Percentiles rank a stretch among this genome's conserved stretches.
Conservation (phyloP, 2,888 invertebrate species). For the Leptinotarsa rubiginosa region DNA sequence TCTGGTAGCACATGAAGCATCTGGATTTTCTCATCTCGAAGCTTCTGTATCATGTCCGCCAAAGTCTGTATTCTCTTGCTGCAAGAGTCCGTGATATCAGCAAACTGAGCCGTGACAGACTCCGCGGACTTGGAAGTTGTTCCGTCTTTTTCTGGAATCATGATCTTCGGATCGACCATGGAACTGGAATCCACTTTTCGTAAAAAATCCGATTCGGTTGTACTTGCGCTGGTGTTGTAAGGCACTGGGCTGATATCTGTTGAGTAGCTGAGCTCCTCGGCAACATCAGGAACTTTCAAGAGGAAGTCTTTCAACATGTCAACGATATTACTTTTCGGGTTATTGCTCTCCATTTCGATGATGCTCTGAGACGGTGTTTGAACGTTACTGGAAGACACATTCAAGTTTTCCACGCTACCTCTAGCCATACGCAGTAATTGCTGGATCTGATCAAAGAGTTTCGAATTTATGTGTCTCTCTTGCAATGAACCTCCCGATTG, state of each 20-base stretch:
- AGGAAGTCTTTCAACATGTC: slow-evolving; percentile 17
- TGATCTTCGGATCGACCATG: not conserved
- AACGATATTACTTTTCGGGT: slow-evolving; percentile 37
- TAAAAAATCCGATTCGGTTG: slow-evolving; percentile 13
- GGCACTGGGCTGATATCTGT: slow-evolving; percentile 38
- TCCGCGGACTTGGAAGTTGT: slow-evolving; percentile 46
- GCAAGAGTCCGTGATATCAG: slow-evolving; percentile 69
- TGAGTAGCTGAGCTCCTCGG: slow-evolving; percentile 49
- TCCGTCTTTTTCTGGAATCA: slow-evolving; percentile 37
- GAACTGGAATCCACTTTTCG: slow-evolving; percentile 21
- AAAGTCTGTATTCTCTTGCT: slow-evolving; percentile 71
- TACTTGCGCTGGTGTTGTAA: slow-evolving; percentile 37
- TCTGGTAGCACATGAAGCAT: slow-evolving; percentile 59
- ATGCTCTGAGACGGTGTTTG: slow-evolving; percentile 68
- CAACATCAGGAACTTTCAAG: slow-evolving; percentile 47
- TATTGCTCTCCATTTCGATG: slow-evolving; percentile 65
- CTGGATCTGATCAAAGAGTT: slow-evolving; percentile 66
- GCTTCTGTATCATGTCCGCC: slow-evolving; percentile 70
- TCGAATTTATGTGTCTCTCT: slow-evolving; percentile 55
- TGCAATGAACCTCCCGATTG: slow-evolving; percentile 6
- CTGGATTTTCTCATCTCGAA: slow-evolving; percentile 70
- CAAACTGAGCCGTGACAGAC: slow-evolving; percentile 59
- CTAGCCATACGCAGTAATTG: slow-evolving; percentile 69
- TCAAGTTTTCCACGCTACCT: slow-evolving; percentile 66
- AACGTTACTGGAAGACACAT: slow-evolving; percentile 66